Evolutionary conservation across 2,797 vertebrate genomes (phyloP).

Genomic region (Myripristis murdjan): DNA sequence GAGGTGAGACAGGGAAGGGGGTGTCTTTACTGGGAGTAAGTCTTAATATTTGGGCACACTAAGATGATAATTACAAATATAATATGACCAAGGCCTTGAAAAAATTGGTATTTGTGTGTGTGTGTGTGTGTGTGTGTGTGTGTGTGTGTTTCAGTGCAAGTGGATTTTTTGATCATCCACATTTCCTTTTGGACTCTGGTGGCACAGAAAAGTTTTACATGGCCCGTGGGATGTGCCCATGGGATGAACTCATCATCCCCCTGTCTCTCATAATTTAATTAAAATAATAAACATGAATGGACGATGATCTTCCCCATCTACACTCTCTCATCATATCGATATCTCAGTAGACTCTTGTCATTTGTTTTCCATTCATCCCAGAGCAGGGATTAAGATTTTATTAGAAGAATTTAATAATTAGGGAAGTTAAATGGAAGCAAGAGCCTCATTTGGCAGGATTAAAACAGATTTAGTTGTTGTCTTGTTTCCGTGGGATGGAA

Average conservation of each 20-base stretch:
- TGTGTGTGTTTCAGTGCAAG: neutral
- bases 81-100: no score
- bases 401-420: slow-evolving; percentile 72
- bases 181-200: neutral
- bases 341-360: slow-evolving; percentile 30
- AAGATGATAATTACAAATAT: no score
- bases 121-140: no score
- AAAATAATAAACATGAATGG: slow-evolving; percentile 34
- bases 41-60: no score
- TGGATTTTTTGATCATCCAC: neutral
- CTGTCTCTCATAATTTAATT: slow-evolving; percentile 29
- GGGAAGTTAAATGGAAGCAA: slow-evolving; percentile 55
- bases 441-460: slow-evolving; percentile 64
- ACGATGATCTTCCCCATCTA: neutral
- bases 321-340: slow-evolving; percentile 1
- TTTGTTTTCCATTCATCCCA: slow-evolving; percentile 31
- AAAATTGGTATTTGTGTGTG: no score
- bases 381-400: slow-evolving; percentile 66
- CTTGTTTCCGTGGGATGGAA: slow-evolving; percentile 45
- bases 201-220: slow-evolving; percentile 2
- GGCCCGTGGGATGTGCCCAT: neutral
- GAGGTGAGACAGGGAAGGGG: no score
- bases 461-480: slow-evolving; percentile 63
- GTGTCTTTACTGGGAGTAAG: no score
- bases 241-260: neutral